Base-by-base conservation (phyloP, 1,140 invertebrate species). In the Pteromalus puparum region DNA sequence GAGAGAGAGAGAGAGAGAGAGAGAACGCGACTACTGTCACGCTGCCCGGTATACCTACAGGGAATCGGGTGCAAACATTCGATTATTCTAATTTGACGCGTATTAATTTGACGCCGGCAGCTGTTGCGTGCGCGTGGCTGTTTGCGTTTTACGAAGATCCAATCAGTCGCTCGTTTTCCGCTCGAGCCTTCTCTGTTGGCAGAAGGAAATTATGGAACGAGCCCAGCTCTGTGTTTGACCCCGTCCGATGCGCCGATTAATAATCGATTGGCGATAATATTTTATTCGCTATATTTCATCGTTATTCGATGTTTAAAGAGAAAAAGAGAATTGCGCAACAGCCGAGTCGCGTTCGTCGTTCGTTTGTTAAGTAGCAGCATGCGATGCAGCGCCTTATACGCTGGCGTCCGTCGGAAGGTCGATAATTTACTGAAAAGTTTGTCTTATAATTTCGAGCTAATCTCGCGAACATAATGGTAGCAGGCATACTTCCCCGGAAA, bases 21-120 rank as follows among this genome's bases (percentile, higher is more conserved):
- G 42, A 46, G 2, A n/a, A n/a, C n/a, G n/a, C n/a, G n/a, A n/a
- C n/a, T n/a, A n/a, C n/a, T n/a, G n/a, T n/a, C n/a, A n/a, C n/a
- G n/a, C n/a, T n/a, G n/a, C n/a, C n/a, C n/a, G n/a, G n/a, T 53
- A 61, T 61, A 21, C 18, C 30, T 53, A 26, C 24, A n/a, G 74
- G 21, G n/a, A 65, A 75, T 61, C 75, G 38, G 21, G 38, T 13
- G 80, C 82, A 82, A 88, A 88, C 87, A 87, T 86, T 86, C 87
- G 85, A 86, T 88, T 87, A 88, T 88, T 88, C 84, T 88, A 88
- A 88, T 87, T 85, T 70, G 77, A 85, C 85, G 53, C 18, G 53
- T 61, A n/a, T 61, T 61, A 61, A 61, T 48, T 48, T 13, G 46
- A 48, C 13, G 13, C 46, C 46, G 46, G 15, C 46, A 48, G 15